Evolutionary conservation across 1,140 invertebrate genomes (phyloP).

Genomic region (Druon quercuslanigerum): DNA sequence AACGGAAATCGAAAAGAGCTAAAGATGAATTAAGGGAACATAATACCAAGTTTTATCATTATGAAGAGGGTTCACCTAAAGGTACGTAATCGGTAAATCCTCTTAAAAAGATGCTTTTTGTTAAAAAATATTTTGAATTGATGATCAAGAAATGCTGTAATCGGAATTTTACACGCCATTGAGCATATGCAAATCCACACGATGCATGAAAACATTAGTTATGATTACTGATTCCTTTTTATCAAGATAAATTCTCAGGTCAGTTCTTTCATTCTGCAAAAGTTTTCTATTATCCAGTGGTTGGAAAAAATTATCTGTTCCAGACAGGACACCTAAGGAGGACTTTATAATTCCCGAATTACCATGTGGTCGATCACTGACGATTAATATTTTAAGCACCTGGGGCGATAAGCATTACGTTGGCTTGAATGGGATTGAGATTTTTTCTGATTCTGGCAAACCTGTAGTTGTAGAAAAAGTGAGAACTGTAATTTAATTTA

Average conservation of each 20-base stretch:
- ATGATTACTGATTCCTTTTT: constrained; percentile 1
- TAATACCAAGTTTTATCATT: background rate
- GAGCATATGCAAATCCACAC: background rate
- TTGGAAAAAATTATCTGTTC: background rate
- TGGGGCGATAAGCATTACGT: constrained; percentile 91
- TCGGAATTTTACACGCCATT: background rate
- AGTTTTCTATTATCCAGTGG: background rate
- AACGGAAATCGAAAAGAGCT: constrained; percentile 18
- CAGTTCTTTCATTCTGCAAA: background rate
- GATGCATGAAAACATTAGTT: constrained; percentile 15
- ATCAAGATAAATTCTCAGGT: constrained; percentile 17
- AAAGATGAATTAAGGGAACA: constrained; percentile 7
- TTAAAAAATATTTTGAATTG: background rate
- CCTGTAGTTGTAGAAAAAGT: constrained; percentile 77
- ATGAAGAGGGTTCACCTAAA: constrained; percentile 36
- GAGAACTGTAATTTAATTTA: constrained; percentile 41
- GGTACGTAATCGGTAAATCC: background rate
- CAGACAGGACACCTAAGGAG: constrained; percentile 32
- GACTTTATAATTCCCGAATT: constrained; percentile 83
- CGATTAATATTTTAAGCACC: constrained; percentile 83
- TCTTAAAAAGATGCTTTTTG: background rate
- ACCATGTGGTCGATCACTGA: constrained; percentile 81
- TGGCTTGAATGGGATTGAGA: constrained; percentile 87
- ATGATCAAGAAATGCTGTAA: background rate
- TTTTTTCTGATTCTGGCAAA: constrained; percentile 82